These are phyloP conservation scores for Bombycilla garrulus DNA, from an alignment of 2,113 vertebrate genomes.

Conservation along the genomic window DNA sequence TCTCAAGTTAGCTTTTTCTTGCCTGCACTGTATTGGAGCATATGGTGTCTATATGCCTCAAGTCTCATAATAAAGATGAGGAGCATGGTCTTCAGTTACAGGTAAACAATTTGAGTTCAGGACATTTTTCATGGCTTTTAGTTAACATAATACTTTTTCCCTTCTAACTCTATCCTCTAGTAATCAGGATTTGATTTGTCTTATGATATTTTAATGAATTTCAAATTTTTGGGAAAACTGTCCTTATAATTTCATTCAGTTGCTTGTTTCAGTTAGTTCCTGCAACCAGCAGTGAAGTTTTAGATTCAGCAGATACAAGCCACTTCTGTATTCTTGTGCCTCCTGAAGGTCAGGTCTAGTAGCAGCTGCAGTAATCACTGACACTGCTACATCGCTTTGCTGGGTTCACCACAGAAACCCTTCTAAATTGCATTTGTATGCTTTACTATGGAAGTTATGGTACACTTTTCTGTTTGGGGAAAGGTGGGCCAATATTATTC, in stretches of 20 bases:
- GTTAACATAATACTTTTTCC: neutral
- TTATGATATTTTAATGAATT: neutral
- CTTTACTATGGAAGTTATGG: neutral
- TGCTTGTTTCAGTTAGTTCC: neutral
- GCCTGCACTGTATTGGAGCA: neutral
- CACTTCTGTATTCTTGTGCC: neutral
- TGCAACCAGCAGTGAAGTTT: neutral
- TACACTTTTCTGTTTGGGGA: neutral
- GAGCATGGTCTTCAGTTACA: neutral
- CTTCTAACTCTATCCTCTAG: neutral
- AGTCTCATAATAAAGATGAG: neutral
- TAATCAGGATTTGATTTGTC: neutral
- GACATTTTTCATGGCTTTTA: neutral
- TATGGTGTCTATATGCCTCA: neutral
- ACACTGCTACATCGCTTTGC: neutral
- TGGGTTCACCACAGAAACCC: neutral
- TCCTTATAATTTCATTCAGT: neutral
- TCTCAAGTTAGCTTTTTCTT: neutral
- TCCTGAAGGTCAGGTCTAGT: neutral
- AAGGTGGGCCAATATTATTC: neutral
- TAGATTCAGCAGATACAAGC: neutral
- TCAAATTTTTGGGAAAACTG: neutral
- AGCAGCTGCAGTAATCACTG: neutral
- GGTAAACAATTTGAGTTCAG: neutral
- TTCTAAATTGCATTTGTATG: neutral